Percentiles rank a stretch among this genome's conserved stretches.
These are phyloP conservation scores for Arenaria interpres DNA, from an alignment of 2,113 vertebrate species.

Conservation along the genomic window DNA sequence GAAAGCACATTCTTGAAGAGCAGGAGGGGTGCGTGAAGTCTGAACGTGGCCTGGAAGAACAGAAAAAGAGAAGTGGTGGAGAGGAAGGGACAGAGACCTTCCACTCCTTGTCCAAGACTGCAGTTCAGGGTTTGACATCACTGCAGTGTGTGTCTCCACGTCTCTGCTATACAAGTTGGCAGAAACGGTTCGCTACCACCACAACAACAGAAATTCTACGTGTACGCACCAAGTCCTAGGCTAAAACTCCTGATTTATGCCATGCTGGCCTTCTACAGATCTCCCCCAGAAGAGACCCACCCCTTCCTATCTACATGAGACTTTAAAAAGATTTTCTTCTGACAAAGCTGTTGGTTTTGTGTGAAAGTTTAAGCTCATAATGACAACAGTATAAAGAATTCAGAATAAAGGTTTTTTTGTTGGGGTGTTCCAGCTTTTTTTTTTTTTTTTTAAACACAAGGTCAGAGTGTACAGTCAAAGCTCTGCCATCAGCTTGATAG, in stretches of 20 bases:
- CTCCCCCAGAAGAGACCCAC: neutral
- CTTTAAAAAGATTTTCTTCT: neutral
- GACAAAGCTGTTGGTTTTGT: neutral
- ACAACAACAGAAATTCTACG: neutral
- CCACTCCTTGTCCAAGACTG: neutral
- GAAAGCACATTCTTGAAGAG: neutral
- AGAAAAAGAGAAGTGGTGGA: neutral
- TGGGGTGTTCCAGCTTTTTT: neutral
- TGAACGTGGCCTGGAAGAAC: neutral
- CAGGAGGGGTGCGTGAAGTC: neutral
- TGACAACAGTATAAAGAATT: neutral
- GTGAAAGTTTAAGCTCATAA: slow-evolving; percentile 2
- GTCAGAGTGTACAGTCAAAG: neutral
- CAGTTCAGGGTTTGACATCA: neutral
- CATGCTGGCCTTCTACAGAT: neutral
- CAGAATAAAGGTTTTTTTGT: neutral
- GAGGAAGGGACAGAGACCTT: neutral
- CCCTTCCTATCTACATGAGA: neutral
- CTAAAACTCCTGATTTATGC: neutral
- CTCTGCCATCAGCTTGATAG: neutral
- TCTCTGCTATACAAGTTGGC: fast-evolving
- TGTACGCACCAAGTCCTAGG: neutral
- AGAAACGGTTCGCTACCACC: neutral
- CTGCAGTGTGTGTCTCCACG: fast-evolving
- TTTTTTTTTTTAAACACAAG: neutral